Conservation (phyloP, 2,113 vertebrate species). For the Erythrolamprus reginae region DNA sequence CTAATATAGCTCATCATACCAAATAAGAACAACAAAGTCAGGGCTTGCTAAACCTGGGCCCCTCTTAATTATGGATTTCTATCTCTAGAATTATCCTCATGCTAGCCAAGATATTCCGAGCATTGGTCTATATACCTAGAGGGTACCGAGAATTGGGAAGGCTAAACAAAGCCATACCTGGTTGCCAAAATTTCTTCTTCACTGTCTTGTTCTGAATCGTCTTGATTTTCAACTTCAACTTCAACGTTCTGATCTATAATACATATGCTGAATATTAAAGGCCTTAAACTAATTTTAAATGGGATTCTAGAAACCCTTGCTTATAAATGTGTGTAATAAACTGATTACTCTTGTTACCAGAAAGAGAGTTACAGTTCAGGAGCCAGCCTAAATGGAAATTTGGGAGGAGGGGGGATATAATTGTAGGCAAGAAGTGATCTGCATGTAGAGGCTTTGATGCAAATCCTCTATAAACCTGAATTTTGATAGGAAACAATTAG, state of each 20-base stretch:
- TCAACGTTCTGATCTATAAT: not conserved
- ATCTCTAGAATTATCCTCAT: not conserved
- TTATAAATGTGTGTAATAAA: not conserved
- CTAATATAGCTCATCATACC: not conserved
- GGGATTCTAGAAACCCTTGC: not conserved
- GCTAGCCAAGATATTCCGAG: not conserved
- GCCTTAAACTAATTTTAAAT: not conserved
- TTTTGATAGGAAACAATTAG: not conserved
- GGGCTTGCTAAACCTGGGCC: not conserved
- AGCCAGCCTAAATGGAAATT: not conserved
- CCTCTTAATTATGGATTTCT: not conserved
- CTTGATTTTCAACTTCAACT: not conserved
- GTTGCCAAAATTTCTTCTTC: not conserved
- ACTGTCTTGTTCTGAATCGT: not conserved
- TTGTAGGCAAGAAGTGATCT: not conserved
- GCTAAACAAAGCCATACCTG: constrained; percentile 30
- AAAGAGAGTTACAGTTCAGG: not conserved
- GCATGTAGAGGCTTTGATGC: not conserved
- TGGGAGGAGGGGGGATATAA: too few species aligned
- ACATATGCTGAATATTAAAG: not conserved
- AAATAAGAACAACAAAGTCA: not conserved
- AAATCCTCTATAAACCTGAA: not conserved
- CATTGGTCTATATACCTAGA: not conserved
- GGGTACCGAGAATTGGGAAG: not conserved
- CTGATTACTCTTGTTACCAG: not conserved